phyloP scores from a whole-genome alignment of 2,888 invertebrate genomes.

The Parasteatoda lunata region DNA sequence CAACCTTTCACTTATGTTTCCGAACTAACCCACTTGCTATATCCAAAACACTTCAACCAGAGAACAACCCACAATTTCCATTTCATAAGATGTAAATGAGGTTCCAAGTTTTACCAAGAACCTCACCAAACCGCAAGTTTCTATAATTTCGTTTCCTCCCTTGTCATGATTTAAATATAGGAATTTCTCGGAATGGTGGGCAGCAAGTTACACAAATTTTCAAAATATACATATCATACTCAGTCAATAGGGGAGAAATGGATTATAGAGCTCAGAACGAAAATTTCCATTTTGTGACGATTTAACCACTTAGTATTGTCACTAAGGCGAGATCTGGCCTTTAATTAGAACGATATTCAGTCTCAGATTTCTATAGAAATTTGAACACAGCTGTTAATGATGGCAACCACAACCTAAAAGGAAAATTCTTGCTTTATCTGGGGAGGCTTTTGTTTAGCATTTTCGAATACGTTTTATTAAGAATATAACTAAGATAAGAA shows the following conservation, averaged over 20 bases:
- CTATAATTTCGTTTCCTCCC: constrained; percentile 24
- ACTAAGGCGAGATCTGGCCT: background rate
- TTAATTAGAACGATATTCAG: constrained; percentile 36
- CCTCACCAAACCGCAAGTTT: constrained; percentile 14
- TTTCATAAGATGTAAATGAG: constrained; percentile 64
- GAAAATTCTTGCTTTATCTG: no score
- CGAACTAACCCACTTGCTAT: no score
- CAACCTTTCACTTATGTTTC: no score
- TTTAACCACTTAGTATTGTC: background rate
- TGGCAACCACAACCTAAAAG: no score
- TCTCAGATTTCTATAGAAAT: constrained; percentile 18
- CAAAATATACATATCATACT: background rate
- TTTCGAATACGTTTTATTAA: no score
- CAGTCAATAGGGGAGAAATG: background rate
- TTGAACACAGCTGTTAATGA: constrained; percentile 20
- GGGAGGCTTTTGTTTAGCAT: no score
- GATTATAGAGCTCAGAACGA: constrained; percentile 18
- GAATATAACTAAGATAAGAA: no score
- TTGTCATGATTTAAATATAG: constrained; percentile 23
- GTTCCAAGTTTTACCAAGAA: background rate
- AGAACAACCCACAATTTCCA: constrained; percentile 28
- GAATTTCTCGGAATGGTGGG: background rate
- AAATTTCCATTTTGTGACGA: constrained; percentile 22
- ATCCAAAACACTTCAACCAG: no score
- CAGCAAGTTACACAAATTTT: background rate